A percentile compares a stretch with the other conserved stretches of the same genome.
Conservation (phyloP, 2,888 invertebrate genomes). For the Lamellibrachia satsuma region DNA sequence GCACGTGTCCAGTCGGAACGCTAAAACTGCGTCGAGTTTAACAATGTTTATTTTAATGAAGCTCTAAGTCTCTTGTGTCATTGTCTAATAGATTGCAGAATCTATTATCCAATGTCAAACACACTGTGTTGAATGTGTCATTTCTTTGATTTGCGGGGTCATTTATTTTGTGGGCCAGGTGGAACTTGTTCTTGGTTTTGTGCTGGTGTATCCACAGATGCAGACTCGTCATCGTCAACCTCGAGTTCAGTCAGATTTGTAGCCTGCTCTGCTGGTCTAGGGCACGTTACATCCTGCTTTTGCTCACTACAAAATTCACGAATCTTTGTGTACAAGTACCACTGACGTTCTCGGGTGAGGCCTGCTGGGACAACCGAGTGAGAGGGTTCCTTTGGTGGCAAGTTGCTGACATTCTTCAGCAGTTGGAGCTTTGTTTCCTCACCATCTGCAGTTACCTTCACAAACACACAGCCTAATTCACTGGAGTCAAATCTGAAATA, state of each 20-base stretch:
- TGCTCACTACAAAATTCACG: not conserved
- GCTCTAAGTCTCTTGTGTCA: too few relatives aligned
- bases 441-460: not conserved
- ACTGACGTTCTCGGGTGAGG: not conserved
- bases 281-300: not conserved
- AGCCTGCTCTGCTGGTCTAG: not conserved
- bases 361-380: not conserved
- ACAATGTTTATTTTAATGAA: too few relatives aligned
- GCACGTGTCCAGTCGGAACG: too few relatives aligned
- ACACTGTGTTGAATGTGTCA: too few relatives aligned
- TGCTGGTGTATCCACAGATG: not conserved
- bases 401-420: not conserved
- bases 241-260: not conserved
- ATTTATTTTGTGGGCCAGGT: not conserved
- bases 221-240: not conserved
- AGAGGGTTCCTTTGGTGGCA: not conserved
- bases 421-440: not conserved
- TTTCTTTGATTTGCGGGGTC: too few relatives aligned
- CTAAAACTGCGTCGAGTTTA: too few relatives aligned
- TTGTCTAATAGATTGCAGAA: too few relatives aligned
- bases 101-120: too few relatives aligned
- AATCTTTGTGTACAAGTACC: not conserved
- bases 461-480: not conserved
- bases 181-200: not conserved
- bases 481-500: too few relatives aligned